These are phyloP conservation scores for Protodeltote pygarga DNA, from an alignment of 2,888 invertebrate genomes.

Conservation along the genomic window DNA sequence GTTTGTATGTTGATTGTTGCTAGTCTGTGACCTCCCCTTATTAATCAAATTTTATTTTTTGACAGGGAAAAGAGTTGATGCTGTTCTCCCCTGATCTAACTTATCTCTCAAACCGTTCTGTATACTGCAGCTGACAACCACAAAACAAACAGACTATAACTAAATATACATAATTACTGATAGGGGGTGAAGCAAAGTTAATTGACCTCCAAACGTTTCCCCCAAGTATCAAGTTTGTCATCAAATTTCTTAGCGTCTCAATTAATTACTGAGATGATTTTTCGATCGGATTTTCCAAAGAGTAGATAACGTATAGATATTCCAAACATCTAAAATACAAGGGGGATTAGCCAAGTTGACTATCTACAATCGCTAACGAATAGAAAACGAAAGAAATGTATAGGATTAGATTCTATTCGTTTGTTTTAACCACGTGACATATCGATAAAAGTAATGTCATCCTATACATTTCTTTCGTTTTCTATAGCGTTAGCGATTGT, in stretches of 20 bases:
- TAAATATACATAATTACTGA: constrained; percentile 43
- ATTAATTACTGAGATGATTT: constrained; percentile 62
- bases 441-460: too few relatives aligned
- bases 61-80: too few relatives aligned
- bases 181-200: constrained; percentile 56
- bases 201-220: constrained; percentile 61
- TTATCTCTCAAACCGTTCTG: neutral
- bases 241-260: constrained; percentile 55
- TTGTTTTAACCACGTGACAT: too few relatives aligned
- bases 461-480: too few relatives aligned
- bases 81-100: neutral
- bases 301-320: constrained; percentile 25
- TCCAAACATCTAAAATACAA: neutral
- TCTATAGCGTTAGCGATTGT: too few relatives aligned
- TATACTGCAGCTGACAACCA: constrained; percentile 10
- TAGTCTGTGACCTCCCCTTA: too few relatives aligned
- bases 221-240: constrained; percentile 60
- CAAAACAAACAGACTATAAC: constrained; percentile 24
- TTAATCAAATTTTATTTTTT: too few relatives aligned
- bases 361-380: too few relatives aligned
- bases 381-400: too few relatives aligned
- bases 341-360: too few relatives aligned
- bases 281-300: constrained; percentile 54
- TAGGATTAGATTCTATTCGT: too few relatives aligned
- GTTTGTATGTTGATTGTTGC: too few relatives aligned